Evolutionary conservation across 2,888 invertebrate species (phyloP).

Genomic region (Aspidiotus rigidus): DNA sequence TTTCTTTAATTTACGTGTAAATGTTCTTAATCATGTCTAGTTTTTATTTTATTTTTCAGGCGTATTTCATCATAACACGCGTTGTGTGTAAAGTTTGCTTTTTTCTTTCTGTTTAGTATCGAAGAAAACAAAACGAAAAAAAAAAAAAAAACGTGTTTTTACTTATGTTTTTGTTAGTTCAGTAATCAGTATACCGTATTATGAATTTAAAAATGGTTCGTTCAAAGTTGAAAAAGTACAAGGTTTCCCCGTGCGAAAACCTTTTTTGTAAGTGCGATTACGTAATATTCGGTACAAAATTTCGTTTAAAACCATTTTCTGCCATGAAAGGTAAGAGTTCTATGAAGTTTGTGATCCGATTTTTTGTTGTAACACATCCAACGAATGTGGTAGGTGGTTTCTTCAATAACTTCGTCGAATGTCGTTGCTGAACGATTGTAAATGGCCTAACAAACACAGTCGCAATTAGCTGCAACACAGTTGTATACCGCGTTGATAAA

Average conservation of each 20-base stretch:
- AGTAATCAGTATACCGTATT: not conserved
- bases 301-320: slow-evolving; percentile 25
- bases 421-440: no score
- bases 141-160: not conserved
- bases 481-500: no score
- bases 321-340: slow-evolving; percentile 25
- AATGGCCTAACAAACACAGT: no score
- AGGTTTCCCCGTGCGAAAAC: slow-evolving; percentile 21
- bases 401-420: no score
- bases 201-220: slow-evolving; percentile 8
- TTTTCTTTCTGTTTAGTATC: slow-evolving; percentile 21
- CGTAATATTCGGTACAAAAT: slow-evolving; percentile 25
- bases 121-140: no score
- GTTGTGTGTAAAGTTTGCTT: slow-evolving; percentile 28
- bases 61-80: slow-evolving; percentile 30
- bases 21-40: slow-evolving; percentile 28
- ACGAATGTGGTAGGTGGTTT: not conserved
- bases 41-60: slow-evolving; percentile 32
- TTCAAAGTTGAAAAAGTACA: slow-evolving; percentile 27
- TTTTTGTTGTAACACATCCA: slow-evolving; percentile 20
- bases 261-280: slow-evolving; percentile 23
- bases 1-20: not conserved
- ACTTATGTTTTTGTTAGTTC: slow-evolving; percentile 24
- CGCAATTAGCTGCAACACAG: not conserved
- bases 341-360: slow-evolving; percentile 13